These are phyloP conservation scores for Cephus nigrinus DNA, from an alignment of 2,888 invertebrate species.

Conservation along the genomic window DNA sequence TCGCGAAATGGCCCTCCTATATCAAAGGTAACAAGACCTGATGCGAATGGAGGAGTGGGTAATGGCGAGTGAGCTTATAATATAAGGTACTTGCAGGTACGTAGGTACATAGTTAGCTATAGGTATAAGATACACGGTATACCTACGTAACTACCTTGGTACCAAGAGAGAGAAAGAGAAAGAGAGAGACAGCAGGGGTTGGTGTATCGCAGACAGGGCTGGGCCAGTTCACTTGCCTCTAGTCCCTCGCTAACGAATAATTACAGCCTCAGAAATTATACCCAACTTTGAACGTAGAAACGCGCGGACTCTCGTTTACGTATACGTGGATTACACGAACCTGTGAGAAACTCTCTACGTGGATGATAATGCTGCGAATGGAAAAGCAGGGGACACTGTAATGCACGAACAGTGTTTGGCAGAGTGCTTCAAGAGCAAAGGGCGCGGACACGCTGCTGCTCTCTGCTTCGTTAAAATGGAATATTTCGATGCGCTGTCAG, in stretches of 20 bases:
- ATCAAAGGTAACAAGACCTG: slow-evolving; percentile 34
- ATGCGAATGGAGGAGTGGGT: slow-evolving; percentile 28
- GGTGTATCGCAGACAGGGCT: slow-evolving; percentile 6
- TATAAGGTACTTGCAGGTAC: slow-evolving; percentile 35
- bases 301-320: slow-evolving; percentile 7
- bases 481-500: not conserved
- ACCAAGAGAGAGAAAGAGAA: not conserved
- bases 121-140: not conserved
- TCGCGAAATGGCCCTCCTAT: slow-evolving; percentile 20
- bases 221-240: slow-evolving; percentile 19
- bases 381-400: slow-evolving; percentile 33
- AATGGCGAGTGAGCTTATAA: slow-evolving; percentile 36
- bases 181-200: slow-evolving; percentile 1
- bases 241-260: slow-evolving; percentile 47
- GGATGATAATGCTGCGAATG: slow-evolving; percentile 35
- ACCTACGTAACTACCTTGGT: not conserved
- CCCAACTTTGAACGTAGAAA: slow-evolving; percentile 23
- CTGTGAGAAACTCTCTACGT: slow-evolving; percentile 10
- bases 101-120: slow-evolving; percentile 19
- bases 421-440: slow-evolving; percentile 21
- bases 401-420: slow-evolving; percentile 49
- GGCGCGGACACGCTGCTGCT: slow-evolving; percentile 10
- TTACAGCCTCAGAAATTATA: slow-evolving; percentile 43
- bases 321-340: slow-evolving; percentile 1
- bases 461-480: not conserved